These are phyloP conservation scores for Drosophila murphyi DNA, from an alignment of 1,140 invertebrate genomes.

Conservation along the genomic window DNA sequence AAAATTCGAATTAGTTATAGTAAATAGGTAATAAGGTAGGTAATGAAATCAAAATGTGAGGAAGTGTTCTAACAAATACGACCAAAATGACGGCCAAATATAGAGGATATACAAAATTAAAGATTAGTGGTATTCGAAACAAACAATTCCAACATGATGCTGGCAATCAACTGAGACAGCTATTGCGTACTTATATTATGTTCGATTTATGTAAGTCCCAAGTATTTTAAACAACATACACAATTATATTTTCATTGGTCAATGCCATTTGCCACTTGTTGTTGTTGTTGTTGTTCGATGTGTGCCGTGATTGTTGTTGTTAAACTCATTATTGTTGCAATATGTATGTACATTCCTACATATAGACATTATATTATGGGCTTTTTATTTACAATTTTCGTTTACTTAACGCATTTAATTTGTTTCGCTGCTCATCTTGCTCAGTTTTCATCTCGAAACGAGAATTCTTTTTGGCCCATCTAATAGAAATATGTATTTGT, in stretches of 20 bases:
- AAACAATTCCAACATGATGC: not conserved
- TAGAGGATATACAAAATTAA: no score
- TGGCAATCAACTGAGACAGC: not conserved
- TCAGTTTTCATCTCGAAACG: conserved; percentile 16
- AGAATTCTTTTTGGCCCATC: not conserved
- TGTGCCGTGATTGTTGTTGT: conserved; percentile 32
- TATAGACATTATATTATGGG: conserved; percentile 26
- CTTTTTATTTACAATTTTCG: conserved; percentile 51
- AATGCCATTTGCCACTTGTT: conserved; percentile 37
- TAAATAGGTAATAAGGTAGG: no score
- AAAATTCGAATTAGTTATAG: no score
- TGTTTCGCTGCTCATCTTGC: conserved; percentile 30
- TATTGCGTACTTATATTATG: conserved; percentile 36
- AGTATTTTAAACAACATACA: conserved; percentile 27
- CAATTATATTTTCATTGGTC: conserved; percentile 15
- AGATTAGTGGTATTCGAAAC: not conserved
- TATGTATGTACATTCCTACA: conserved; percentile 3
- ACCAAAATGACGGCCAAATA: no score
- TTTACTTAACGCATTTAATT: conserved; percentile 51
- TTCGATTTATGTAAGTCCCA: conserved; percentile 17
- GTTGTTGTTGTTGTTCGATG: conserved; percentile 14
- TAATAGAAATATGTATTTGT: conserved; percentile 20
- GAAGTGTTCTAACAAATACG: no score
- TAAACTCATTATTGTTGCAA: conserved; percentile 25
- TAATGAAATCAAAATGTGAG: no score